phyloP scores from a whole-genome alignment of 2,113 vertebrate genomes.

The Delphinapterus leucas region DNA sequence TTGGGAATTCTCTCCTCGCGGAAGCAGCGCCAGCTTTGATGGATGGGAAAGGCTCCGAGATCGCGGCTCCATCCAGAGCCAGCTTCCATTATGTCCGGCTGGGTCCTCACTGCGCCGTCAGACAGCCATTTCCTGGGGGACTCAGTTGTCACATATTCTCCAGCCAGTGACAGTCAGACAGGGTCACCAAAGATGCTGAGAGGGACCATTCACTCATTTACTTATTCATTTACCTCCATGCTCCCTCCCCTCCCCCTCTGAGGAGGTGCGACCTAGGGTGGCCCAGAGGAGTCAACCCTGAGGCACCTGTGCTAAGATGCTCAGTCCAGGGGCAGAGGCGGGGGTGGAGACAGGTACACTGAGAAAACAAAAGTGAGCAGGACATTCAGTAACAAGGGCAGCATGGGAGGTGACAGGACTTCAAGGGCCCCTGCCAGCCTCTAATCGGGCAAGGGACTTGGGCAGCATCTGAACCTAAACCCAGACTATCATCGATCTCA shows the following conservation, averaged over 20 bases:
- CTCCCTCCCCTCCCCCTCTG: neutral
- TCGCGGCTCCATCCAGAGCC: neutral
- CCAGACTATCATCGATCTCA: neutral
- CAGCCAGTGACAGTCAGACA: neutral
- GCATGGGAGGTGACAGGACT: fast-evolving
- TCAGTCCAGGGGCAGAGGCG: neutral
- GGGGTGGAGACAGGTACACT: neutral
- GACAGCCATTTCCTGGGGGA: neutral
- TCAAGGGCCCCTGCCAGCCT: neutral
- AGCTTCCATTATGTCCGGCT: constrained; percentile 40
- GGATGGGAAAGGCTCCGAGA: constrained; percentile 36
- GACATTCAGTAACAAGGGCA: neutral
- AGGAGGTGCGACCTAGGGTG: neutral
- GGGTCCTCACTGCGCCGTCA: neutral
- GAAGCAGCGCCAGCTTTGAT: constrained; percentile 15
- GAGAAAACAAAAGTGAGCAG: neutral
- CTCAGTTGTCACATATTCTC: neutral
- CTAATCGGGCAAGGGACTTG: neutral
- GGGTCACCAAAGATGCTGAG: neutral
- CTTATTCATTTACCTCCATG: neutral
- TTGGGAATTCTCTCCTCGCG: constrained; percentile 63
- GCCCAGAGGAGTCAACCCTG: neutral
- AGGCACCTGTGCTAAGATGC: neutral
- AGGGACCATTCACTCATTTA: neutral
- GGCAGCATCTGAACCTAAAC: neutral